Evolutionary conservation across 2,888 invertebrate species (phyloP), one percentile per base, ranked within the genome.

Genomic region (Clistopyga incitator): DNA sequence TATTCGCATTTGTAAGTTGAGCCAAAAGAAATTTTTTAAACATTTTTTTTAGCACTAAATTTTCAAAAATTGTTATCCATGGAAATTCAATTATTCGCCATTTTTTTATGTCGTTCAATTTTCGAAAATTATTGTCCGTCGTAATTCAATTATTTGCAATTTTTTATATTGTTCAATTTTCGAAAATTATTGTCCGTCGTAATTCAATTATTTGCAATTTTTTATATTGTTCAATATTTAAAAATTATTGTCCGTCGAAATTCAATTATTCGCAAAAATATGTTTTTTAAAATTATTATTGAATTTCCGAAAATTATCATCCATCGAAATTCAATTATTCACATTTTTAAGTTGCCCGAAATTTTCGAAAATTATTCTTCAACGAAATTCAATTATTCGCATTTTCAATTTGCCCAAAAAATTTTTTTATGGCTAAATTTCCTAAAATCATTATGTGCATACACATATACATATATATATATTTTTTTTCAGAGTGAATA

Each of bases 401-500:
- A n/a, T n/a, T n/a, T 13, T 45, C n/a, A 47, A 47, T 15, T 47
- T 47, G n/a, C n/a, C 15, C 0, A 47, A 13, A 47, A n/a, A n/a
- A n/a, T 47, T 45, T 2, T 45, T 6, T 6, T 38, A 6, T 3
- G 3, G 1, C 15, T 47, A 6, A 50, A 50, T n/a, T 18, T n/a
- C 0, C 20, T 52, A 18, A 4, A 18, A 52, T 52, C 20, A 52
- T 52, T 52, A 20, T 1, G n/a, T n/a, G n/a, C n/a, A n/a, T n/a
- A n/a, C n/a, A n/a, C n/a, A n/a, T n/a, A n/a, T n/a, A n/a, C n/a
- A n/a, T n/a, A n/a, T n/a, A n/a, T n/a, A n/a, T n/a, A n/a, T n/a
- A 38, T 20, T 42, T 13, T 23, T 85, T 47, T 29, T 29, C 4
- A 11, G 29, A 67, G 68, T 52, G 3, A 6, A 47, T 18, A 25